Evolutionary conservation across 2,888 invertebrate genomes (phyloP), one percentile per base, ranked within the genome.

Genomic region (Galerucella calmariensis): DNA sequence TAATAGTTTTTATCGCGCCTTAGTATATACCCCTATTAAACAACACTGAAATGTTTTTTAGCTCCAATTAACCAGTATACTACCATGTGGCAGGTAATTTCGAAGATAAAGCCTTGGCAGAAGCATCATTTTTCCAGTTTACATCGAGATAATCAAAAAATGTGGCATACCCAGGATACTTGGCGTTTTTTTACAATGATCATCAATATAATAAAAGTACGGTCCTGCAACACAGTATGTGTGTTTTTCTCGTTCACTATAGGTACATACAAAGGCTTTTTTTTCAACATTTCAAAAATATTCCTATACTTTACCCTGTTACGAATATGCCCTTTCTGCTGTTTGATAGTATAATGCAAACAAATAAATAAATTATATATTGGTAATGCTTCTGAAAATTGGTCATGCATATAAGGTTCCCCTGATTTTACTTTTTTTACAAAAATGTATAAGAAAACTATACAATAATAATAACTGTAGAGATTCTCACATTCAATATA

Each of bases 361-460:
- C 9, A 70, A 63, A 53, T 44, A 48, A 44, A 63, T 16, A 44
- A 63, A 53, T 44, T 35, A 27, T 12, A 63, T 41, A 12, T 20
- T 53, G 24, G 63, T 51, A 53, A 44, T 12, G 35, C 44, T 46
- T 20, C 20, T 44, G 20, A 46, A 44, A 20, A 44, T 16, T 20
- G 20, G 44, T 46, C 41, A 20, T 63, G 62, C 10, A 9, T 16
- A 62, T 44, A 72, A n/a, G 65, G 79, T 81, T 41, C 80, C 81
- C 81, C 80, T 78, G 81, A 80, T 73, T 79, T 78, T 72, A 79
- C 65, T 65, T 73, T 72, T 70, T 65, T 69, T 67, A 79, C 77
- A 79, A 78, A 81, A 81, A 78, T 81, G 80, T 80, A 82, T 81
- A 83, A 79, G 78, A 80, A 83, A 83, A 81, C 81, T 83, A 82